A percentile compares a stretch with the other conserved stretches of the same genome.
Evolutionary conservation across 2,113 vertebrate species (phyloP).

Genomic region (Mesoclemmys tuberculata): DNA sequence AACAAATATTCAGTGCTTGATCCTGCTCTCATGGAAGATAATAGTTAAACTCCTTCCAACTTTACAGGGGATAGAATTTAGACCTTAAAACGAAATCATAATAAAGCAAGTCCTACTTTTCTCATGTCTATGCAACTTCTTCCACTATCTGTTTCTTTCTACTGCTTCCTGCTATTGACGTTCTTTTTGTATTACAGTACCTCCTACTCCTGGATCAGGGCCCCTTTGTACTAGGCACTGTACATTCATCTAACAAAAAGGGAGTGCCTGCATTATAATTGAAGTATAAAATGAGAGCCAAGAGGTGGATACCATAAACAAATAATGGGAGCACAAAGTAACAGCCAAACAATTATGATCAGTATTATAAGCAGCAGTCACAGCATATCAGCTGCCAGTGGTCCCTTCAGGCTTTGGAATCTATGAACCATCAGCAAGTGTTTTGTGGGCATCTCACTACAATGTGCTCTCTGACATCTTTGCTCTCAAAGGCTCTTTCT

Average conservation of each 20-base stretch:
- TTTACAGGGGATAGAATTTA: neutral
- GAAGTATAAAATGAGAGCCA: neutral
- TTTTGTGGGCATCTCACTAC: constrained; percentile 3
- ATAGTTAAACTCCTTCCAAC: neutral
- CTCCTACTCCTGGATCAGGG: constrained; percentile 3
- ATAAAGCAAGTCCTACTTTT: constrained; percentile 27
- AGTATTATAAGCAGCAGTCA: neutral
- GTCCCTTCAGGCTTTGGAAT: neutral
- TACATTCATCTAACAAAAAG: fast-evolving
- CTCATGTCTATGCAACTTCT: neutral
- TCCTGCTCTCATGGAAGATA: constrained; percentile 2
- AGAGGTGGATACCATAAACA: fast-evolving
- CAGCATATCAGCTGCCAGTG: neutral
- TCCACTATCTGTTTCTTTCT: neutral
- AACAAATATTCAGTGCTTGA: neutral
- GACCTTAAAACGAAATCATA: neutral
- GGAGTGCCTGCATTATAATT: neutral
- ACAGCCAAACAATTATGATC: fast-evolving
- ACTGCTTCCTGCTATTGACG: neutral
- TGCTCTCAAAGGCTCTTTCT: neutral
- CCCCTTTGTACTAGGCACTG: neutral
- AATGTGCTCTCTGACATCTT: neutral
- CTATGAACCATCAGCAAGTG: neutral
- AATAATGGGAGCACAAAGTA: neutral
- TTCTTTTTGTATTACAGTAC: neutral